Conservation (phyloP, 2,888 invertebrate species). For the Drosophila picticornis region DNA sequence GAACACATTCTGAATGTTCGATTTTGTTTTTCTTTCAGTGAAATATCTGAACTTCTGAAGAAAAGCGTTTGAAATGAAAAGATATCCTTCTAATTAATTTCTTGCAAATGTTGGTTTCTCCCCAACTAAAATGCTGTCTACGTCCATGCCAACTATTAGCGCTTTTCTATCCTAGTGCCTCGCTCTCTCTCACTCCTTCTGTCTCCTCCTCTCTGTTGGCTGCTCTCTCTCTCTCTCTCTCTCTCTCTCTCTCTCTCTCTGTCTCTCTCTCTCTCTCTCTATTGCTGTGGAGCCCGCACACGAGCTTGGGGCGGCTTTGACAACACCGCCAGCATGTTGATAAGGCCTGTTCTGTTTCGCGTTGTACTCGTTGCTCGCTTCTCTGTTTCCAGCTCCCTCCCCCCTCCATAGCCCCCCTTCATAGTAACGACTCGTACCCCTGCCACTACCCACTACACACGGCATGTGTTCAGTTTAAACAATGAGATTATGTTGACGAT, state of each 20-base stretch:
- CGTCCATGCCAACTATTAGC: not conserved
- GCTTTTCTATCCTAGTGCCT: not conserved
- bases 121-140: not conserved
- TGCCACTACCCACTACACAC: not conserved
- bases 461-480: slow-evolving; percentile 60
- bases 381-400: not conserved
- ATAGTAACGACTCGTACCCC: not conserved
- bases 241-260: not conserved
- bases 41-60: not conserved
- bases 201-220: not conserved
- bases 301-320: slow-evolving; percentile 68
- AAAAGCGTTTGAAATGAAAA: no score
- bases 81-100: not conserved
- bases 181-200: not conserved
- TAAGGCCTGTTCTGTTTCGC: slow-evolving; percentile 52
- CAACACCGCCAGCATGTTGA: slow-evolving; percentile 76
- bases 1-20: no score
- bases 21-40: not conserved
- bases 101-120: not conserved
- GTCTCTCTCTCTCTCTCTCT: not conserved
- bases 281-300: slow-evolving; percentile 60
- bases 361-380: not conserved
- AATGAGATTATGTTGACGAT: slow-evolving; percentile 80
- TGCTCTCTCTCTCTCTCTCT: slow-evolving; percentile 3
- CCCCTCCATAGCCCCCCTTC: no score